These are phyloP conservation scores for Tridacna crocea DNA, from an alignment of 2,888 invertebrate species.

Conservation along the genomic window DNA sequence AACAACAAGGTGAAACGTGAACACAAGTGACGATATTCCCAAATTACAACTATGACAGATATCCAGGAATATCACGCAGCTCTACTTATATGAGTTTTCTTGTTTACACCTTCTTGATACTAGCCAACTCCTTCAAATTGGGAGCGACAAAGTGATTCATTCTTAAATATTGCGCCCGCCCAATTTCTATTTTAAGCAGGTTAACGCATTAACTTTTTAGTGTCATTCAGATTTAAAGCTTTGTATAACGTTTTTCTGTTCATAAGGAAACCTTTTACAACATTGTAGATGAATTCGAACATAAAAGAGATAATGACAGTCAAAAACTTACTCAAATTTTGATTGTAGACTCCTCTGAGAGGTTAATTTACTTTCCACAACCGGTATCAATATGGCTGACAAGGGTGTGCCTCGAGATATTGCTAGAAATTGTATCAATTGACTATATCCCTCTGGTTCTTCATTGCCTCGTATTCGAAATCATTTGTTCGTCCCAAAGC, in stretches of 20 bases:
- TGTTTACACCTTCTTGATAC: no score
- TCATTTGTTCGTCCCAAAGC: no score
- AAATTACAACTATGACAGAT: no score
- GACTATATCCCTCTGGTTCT: constrained; percentile 43
- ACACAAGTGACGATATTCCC: no score
- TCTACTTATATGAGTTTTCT: no score
- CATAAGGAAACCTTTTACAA: not conserved
- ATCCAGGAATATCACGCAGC: no score
- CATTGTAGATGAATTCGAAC: not conserved
- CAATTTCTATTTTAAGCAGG: constrained; percentile 29
- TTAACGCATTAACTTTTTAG: not conserved
- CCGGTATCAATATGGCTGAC: constrained; percentile 73
- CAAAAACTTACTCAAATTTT: constrained; percentile 42
- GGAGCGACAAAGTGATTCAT: constrained; percentile 25
- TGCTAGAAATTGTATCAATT: constrained; percentile 34
- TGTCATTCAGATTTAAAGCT: not conserved
- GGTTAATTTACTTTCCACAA: constrained; percentile 49
- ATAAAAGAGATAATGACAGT: constrained; percentile 30
- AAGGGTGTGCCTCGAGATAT: constrained; percentile 71
- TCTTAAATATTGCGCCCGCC: constrained; percentile 33
- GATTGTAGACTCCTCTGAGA: constrained; percentile 26
- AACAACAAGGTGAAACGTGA: no score
- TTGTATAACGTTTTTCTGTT: not conserved
- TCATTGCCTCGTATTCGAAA: constrained; percentile 41
- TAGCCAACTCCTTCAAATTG: not conserved